These are phyloP conservation scores for Sciurus vulgaris DNA, from an alignment of 2,797 vertebrate genomes.

Conservation along the genomic window DNA sequence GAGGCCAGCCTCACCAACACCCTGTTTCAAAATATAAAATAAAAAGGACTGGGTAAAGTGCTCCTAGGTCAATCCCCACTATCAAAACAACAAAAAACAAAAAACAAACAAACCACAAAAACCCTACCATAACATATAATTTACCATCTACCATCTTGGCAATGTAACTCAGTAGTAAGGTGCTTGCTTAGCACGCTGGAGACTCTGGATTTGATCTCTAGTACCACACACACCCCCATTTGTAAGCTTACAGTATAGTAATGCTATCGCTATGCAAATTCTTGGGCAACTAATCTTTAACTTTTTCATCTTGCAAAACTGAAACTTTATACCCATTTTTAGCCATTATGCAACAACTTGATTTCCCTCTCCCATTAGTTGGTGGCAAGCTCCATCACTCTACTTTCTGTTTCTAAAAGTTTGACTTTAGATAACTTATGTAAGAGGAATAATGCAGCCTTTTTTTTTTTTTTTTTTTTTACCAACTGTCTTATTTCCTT, in stretches of 20 bases:
- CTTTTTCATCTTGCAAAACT: background rate
- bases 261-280: background rate
- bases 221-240: background rate
- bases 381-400: background rate
- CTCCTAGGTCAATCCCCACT: no score
- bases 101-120: no score
- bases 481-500: background rate
- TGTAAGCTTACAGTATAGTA: no score
- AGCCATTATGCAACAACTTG: background rate
- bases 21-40: no score
- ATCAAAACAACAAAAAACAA: no score
- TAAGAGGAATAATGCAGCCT: background rate
- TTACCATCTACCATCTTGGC: background rate
- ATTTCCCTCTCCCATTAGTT: accelerated
- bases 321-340: background rate
- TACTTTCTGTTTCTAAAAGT: background rate
- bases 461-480: background rate
- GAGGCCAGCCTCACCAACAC: no score
- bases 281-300: background rate
- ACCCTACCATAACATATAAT: no score
- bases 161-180: background rate
- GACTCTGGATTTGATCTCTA: background rate
- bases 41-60: no score
- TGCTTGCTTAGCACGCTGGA: background rate
- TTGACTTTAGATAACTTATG: background rate